A percentile compares a stretch with the other conserved stretches of the same genome.
Evolutionary conservation across 2,113 vertebrate genomes (phyloP).

Genomic region (Seriola quinqueradiata): DNA sequence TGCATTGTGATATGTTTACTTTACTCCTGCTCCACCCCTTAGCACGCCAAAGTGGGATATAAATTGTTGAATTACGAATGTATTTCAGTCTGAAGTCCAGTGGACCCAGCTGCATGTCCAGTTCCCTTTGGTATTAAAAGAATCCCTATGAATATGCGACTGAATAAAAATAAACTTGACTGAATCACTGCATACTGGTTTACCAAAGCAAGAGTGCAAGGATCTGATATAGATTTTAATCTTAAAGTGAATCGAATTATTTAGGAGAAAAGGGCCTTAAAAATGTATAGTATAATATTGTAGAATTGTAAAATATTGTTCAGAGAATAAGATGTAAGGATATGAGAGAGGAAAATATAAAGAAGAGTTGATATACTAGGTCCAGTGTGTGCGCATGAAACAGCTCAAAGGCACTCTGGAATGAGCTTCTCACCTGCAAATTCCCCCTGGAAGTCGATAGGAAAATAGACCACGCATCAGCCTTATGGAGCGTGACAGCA

Average conservation of each 20-base stretch:
- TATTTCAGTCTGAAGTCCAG: background rate
- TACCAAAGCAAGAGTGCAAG: background rate
- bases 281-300: background rate
- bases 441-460: constrained; percentile 41
- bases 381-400: constrained; percentile 2
- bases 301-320: background rate
- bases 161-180: background rate
- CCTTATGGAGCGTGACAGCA: constrained; percentile 60
- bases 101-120: background rate
- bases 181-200: background rate
- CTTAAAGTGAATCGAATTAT: background rate
- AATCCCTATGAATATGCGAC: background rate
- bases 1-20: too few species aligned
- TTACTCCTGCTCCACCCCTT: too few species aligned
- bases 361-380: constrained; percentile 25
- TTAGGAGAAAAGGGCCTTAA: background rate
- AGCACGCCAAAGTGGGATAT: background rate
- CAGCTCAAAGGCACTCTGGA: constrained; percentile 54
- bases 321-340: background rate
- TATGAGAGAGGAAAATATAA: background rate
- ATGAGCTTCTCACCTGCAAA: constrained; percentile 66
- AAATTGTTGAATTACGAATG: constrained; percentile 16
- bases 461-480: constrained; percentile 58
- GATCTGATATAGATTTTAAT: background rate
- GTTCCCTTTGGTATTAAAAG: background rate